These are phyloP conservation scores for Amblyjoppa fuscipennis DNA, from an alignment of 2,888 invertebrate species.

Conservation along the genomic window DNA sequence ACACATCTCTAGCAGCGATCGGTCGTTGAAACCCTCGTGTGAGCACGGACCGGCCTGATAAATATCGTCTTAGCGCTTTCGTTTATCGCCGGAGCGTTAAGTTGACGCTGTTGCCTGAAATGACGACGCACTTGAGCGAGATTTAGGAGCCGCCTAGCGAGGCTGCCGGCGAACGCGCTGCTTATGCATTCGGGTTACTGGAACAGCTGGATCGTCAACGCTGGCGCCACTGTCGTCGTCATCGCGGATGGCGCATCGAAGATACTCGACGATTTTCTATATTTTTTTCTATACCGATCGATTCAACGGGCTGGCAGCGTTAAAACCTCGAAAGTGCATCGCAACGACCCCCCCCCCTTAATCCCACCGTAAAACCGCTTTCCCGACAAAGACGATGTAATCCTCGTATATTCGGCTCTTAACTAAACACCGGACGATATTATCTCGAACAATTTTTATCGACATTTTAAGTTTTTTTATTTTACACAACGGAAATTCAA, in stretches of 20 bases:
- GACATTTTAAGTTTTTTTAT: background rate
- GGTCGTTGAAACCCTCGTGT: conserved; percentile 1
- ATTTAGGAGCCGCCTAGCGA: conserved; percentile 49
- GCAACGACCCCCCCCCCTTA: no score
- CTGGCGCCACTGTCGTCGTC: background rate
- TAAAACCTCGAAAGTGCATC: no score
- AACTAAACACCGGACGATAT: background rate
- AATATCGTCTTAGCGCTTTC: conserved; percentile 51
- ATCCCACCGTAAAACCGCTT: no score
- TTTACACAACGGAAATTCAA: background rate
- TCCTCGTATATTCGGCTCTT: background rate
- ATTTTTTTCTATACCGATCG: conserved; percentile 16
- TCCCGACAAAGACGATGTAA: no score
- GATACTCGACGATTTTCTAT: conserved; percentile 33
- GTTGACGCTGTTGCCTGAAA: conserved; percentile 24
- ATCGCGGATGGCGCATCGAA: background rate
- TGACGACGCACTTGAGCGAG: conserved; percentile 63
- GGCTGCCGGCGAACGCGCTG: conserved; percentile 24
- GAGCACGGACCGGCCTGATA: background rate
- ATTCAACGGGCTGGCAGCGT: background rate
- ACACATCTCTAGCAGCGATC: background rate
- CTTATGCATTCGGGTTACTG: conserved; percentile 61
- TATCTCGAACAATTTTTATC: background rate
- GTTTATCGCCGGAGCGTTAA: conserved; percentile 52
- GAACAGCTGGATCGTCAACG: conserved; percentile 15